Evolutionary conservation across 2,797 vertebrate genomes (phyloP).

Genomic region (Hydrocynus forskahlii): DNA sequence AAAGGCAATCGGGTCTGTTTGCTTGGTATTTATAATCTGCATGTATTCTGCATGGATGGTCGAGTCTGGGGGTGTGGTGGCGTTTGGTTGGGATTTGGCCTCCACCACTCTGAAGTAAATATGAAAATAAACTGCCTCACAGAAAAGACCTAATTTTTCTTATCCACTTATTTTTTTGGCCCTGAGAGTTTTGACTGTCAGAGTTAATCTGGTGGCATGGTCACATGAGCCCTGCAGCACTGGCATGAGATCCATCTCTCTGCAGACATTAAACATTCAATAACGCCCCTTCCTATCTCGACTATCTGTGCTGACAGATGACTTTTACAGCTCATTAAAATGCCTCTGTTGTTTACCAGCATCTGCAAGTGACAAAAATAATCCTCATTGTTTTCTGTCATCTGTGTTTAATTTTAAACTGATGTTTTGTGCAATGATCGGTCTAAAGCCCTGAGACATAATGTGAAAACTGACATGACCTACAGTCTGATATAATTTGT

Average conservation of each 20-base stretch:
- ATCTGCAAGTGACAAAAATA: conserved; percentile 57
- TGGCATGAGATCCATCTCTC: conserved; percentile 73
- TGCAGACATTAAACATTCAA: conserved; percentile 70
- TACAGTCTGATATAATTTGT: conserved; percentile 62
- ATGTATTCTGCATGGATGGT: conserved; percentile 57
- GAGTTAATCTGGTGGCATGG: conserved; percentile 77
- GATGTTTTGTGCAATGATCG: conserved; percentile 69
- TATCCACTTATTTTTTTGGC: conserved; percentile 61
- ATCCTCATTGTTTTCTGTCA: conserved; percentile 62
- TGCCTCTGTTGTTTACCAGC: conserved; percentile 68
- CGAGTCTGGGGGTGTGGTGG: conserved; percentile 34
- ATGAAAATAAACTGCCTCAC: conserved; percentile 76
- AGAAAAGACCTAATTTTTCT: conserved; percentile 77
- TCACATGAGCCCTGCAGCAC: conserved; percentile 68
- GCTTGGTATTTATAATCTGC: conserved; percentile 58
- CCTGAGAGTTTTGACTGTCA: conserved; percentile 75
- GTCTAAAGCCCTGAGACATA: conserved; percentile 59
- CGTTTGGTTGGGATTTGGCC: conserved; percentile 44
- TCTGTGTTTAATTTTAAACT: conserved; percentile 65
- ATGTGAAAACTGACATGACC: conserved; percentile 58
- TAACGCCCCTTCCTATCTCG: conserved; percentile 62
- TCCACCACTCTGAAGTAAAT: conserved; percentile 73
- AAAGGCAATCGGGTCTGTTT: conserved; percentile 55
- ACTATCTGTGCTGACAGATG: conserved; percentile 67
- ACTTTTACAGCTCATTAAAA: conserved; percentile 72